Conservation (phyloP, 92 coral and sea anemone species). For the Paramuricea clavata region DNA sequence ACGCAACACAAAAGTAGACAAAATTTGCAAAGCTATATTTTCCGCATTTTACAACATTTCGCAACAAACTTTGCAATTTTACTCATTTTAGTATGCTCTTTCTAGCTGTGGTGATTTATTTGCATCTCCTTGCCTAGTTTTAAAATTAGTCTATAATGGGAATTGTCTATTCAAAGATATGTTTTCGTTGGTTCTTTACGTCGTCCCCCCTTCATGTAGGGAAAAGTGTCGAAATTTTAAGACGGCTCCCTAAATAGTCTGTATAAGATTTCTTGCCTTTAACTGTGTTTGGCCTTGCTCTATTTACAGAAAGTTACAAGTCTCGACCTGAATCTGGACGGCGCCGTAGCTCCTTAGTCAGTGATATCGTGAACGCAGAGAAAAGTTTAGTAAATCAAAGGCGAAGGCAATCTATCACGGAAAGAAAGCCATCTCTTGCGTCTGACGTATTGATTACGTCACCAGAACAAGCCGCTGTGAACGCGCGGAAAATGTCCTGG, state of each 20-base stretch:
- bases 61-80: too few relatives aligned
- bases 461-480: slow-evolving; percentile 44
- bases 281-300: not conserved
- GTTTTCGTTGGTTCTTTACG: too few relatives aligned
- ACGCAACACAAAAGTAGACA: too few relatives aligned
- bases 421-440: slow-evolving; percentile 27
- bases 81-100: too few relatives aligned
- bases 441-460: slow-evolving; percentile 28
- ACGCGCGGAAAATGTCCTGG: slow-evolving; percentile 41
- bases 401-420: slow-evolving; percentile 22
- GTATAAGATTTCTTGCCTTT: not conserved
- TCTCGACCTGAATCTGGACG: not conserved
- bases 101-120: too few relatives aligned
- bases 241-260: not conserved
- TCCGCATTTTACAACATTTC: too few relatives aligned
- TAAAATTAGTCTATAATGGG: too few relatives aligned
- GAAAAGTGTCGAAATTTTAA: too few relatives aligned
- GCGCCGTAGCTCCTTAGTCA: slow-evolving; percentile 33
- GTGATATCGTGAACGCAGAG: slow-evolving; percentile 35
- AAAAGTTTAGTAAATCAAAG: slow-evolving; percentile 28
- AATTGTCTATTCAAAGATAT: too few relatives aligned
- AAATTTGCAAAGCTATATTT: too few relatives aligned
- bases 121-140: too few relatives aligned
- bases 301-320: slow-evolving; percentile 14
- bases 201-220: too few relatives aligned